Evolutionary conservation across 2,113 vertebrate genomes (phyloP).

Genomic region (Microtus ochrogaster): DNA sequence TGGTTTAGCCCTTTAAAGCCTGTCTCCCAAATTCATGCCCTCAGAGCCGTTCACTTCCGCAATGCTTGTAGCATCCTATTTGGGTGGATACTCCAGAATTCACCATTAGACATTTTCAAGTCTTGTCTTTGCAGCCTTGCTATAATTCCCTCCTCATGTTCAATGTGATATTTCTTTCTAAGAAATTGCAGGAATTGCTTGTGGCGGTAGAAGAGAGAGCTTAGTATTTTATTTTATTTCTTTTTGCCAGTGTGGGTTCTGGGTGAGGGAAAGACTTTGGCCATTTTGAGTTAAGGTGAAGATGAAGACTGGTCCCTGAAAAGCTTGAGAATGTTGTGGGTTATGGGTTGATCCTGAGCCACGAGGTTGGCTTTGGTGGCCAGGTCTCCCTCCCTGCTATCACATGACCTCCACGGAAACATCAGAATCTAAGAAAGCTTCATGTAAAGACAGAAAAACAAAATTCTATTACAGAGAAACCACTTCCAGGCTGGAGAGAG

Average conservation of each 20-base stretch:
- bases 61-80: background rate
- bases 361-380: background rate
- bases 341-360: background rate
- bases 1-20: background rate
- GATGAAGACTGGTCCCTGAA: background rate
- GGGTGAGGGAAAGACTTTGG: background rate
- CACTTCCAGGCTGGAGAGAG: background rate
- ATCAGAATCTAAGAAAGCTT: constrained; percentile 16
- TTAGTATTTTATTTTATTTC: background rate
- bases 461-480: background rate
- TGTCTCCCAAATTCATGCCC: background rate
- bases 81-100: background rate
- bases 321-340: background rate
- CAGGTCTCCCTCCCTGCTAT: background rate
- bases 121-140: background rate
- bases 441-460: background rate
- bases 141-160: background rate
- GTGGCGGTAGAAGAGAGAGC: background rate
- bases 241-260: background rate
- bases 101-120: background rate
- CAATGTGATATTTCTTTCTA: background rate
- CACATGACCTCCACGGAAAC: constrained; percentile 13
- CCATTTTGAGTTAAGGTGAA: background rate
- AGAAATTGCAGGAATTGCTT: background rate
- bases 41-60: background rate